Evolutionary conservation across 1,140 invertebrate genomes (phyloP).

Genomic region (Maconellicoccus hirsutus): DNA sequence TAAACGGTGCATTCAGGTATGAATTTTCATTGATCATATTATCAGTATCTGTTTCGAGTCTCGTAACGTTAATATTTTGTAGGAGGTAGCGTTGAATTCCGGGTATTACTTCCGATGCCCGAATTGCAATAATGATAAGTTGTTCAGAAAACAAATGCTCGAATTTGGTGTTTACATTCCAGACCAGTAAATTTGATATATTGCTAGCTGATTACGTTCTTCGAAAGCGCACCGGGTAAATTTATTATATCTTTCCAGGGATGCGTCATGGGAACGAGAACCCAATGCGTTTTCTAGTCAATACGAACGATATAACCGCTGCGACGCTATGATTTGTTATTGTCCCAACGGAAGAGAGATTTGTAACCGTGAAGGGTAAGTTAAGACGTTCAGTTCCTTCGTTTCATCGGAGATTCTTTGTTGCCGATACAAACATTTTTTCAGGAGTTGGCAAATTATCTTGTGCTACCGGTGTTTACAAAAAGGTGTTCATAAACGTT

Average conservation of each 20-base stretch:
- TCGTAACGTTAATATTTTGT: conserved; percentile 26
- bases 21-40: conserved; percentile 1
- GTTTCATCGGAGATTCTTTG: background rate
- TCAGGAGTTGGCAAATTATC: conserved; percentile 43
- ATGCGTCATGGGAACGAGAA: conserved; percentile 56
- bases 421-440: conserved; percentile 24
- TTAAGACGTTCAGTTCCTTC: background rate
- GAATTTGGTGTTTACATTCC: conserved; percentile 51
- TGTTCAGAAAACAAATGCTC: conserved; percentile 47
- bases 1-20: conserved; percentile 45
- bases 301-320: conserved; percentile 42
- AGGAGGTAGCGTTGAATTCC: conserved; percentile 48
- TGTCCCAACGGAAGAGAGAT: conserved; percentile 44
- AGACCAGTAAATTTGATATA: conserved; percentile 44
- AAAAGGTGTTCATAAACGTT: conserved; percentile 42
- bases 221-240: no score
- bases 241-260: conserved; percentile 35
- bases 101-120: conserved; percentile 60
- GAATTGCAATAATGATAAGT: conserved; percentile 48
- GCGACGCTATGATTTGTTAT: conserved; percentile 43
- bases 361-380: conserved; percentile 37
- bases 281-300: conserved; percentile 50
- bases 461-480: conserved; percentile 46
- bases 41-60: background rate
- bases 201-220: no score